A percentile compares a stretch with the other conserved stretches of the same genome.
Evolutionary conservation across 2,113 vertebrate genomes (phyloP).

Genomic region (Oncorhynchus gorbuscha): DNA sequence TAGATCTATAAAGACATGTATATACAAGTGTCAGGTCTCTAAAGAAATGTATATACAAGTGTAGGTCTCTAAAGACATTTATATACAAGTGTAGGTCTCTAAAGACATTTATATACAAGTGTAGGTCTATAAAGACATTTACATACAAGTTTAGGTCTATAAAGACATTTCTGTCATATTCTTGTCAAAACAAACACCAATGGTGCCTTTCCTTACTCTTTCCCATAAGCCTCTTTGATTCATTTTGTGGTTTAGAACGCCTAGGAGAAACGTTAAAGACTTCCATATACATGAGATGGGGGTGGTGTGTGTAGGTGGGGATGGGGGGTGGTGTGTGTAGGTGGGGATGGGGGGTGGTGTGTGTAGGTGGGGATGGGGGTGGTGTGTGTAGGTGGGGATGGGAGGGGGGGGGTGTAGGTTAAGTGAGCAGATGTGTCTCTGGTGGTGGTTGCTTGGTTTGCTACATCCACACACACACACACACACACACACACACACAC

Average conservation of each 20-base stretch:
- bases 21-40: too few relatives aligned
- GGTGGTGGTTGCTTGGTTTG: conserved; percentile 41
- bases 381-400: background rate
- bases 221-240: conserved; percentile 61
- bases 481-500: conserved; percentile 64
- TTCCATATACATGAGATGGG: conserved; percentile 27
- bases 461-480: conserved; percentile 57
- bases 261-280: conserved; percentile 57
- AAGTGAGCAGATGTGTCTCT: conserved; percentile 52
- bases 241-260: conserved; percentile 62
- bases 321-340: background rate
- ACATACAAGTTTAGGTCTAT: too few relatives aligned
- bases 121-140: too few relatives aligned
- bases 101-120: too few relatives aligned
- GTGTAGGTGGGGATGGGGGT: background rate
- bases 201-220: conserved; percentile 38
- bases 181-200: conserved; percentile 67
- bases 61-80: conserved; percentile 39
- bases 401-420: conserved; percentile 30
- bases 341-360: conserved; percentile 6
- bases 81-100: too few relatives aligned
- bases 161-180: conserved; percentile 51
- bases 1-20: too few relatives aligned
- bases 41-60: too few relatives aligned
- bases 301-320: background rate